Evolutionary conservation across 1,140 invertebrate genomes (phyloP).

Genomic region (Papilio dardanus): DNA sequence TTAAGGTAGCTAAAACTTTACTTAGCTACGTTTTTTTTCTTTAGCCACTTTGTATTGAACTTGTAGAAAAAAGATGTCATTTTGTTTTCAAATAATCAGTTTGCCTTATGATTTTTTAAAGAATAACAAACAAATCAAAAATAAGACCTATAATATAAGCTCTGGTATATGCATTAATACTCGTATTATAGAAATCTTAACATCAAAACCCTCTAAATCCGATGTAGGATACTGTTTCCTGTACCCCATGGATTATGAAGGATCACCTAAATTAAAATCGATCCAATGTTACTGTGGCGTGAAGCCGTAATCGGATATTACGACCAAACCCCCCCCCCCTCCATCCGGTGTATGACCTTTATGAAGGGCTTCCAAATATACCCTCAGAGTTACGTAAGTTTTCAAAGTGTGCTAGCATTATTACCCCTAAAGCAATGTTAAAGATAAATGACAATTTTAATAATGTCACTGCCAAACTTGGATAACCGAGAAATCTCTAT

Average conservation of each 20-base stretch:
- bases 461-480: not conserved
- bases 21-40: too few relatives aligned
- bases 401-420: not conserved
- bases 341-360: constrained; percentile 3
- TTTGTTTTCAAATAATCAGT: too few relatives aligned
- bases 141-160: too few relatives aligned
- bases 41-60: too few relatives aligned
- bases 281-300: not conserved
- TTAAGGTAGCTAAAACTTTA: too few relatives aligned
- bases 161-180: too few relatives aligned
- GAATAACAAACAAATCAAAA: too few relatives aligned
- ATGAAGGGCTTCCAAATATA: constrained; percentile 3
- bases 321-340: not conserved
- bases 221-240: not conserved
- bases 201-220: not conserved
- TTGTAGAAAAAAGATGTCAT: too few relatives aligned
- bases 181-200: too few relatives aligned
- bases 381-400: not conserved
- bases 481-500: too few relatives aligned
- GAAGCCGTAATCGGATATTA: constrained; percentile 22
- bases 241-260: constrained; percentile 1
- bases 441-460: not conserved
- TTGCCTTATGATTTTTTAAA: too few relatives aligned
- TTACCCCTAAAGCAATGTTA: not conserved
- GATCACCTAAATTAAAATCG: constrained; percentile 19